These are phyloP conservation scores for Sebastes flavidus DNA, from an alignment of 2,797 vertebrate species.

Conservation along the genomic window DNA sequence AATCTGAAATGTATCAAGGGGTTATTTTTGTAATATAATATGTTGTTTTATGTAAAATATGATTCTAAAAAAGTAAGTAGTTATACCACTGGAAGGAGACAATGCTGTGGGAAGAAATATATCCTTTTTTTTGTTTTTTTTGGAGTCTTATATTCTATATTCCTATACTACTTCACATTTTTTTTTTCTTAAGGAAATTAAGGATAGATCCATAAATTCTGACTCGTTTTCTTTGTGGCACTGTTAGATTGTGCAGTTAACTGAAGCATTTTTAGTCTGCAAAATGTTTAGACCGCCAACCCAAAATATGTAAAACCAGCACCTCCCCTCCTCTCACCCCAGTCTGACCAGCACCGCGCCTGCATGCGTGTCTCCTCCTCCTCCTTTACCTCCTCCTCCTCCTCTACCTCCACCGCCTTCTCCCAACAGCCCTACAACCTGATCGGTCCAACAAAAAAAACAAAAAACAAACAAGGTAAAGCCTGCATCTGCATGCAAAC, in stretches of 20 bases:
- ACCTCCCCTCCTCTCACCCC: conserved; percentile 39
- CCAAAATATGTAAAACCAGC: background rate
- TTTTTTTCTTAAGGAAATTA: background rate
- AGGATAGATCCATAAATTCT: background rate
- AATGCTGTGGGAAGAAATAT: no score
- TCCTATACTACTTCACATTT: no score
- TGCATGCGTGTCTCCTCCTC: conserved; percentile 37
- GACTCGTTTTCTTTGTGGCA: background rate
- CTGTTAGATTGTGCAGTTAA: background rate
- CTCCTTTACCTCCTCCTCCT: conserved; percentile 4
- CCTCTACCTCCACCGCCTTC: background rate
- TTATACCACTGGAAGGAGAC: background rate
- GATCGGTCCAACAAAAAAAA: conserved; percentile 23
- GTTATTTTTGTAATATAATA: background rate
- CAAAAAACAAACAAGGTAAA: conserved; percentile 57
- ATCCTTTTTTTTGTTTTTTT: background rate
- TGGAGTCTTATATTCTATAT: background rate
- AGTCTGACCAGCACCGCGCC: conserved; percentile 43
- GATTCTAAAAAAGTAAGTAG: background rate
- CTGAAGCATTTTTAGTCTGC: background rate
- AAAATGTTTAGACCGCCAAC: background rate
- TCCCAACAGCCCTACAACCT: conserved; percentile 40
- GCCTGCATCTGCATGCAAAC: conserved; percentile 53
- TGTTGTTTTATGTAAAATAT: background rate
- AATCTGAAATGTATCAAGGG: background rate